phyloP scores from a whole-genome alignment of 1,140 invertebrate species.

The Microplitis demolitor region DNA sequence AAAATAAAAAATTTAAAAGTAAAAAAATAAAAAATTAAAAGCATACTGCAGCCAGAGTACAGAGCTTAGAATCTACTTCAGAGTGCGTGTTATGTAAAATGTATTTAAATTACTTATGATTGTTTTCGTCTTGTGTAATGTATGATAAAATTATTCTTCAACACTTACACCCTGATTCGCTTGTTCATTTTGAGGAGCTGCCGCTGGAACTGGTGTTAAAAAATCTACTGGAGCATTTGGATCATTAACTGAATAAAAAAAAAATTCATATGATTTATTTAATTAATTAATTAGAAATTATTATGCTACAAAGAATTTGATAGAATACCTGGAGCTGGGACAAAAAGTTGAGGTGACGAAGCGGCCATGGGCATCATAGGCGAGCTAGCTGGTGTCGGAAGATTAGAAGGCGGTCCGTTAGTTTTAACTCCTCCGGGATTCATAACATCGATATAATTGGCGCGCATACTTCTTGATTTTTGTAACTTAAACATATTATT shows the following conservation, averaged over 20 bases:
- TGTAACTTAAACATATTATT: conserved; percentile 80
- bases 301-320: not conserved
- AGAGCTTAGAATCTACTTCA: conserved; percentile 16
- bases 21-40: conserved; percentile 37
- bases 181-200: conserved; percentile 43
- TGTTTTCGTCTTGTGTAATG: conserved; percentile 27
- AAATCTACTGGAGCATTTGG: conserved; percentile 65
- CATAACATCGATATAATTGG: conserved; percentile 82
- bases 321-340: conserved; percentile 61
- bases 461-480: conserved; percentile 71
- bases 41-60: conserved; percentile 40
- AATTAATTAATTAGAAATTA: not conserved
- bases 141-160: conserved; percentile 16
- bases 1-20: conserved; percentile 20
- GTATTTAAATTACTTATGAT: conserved; percentile 32
- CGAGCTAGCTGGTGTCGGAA: conserved; percentile 59
- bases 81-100: too few relatives aligned
- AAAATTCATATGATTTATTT: not conserved
- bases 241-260: conserved; percentile 57
- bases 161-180: conserved; percentile 54
- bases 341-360: conserved; percentile 60
- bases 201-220: conserved; percentile 56
- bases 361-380: conserved; percentile 57
- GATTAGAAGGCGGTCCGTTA: conserved; percentile 53
- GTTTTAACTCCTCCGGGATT: conserved; percentile 69